Base-by-base conservation (phyloP, 2,888 invertebrate species). In the Apodemia hepburni region DNA sequence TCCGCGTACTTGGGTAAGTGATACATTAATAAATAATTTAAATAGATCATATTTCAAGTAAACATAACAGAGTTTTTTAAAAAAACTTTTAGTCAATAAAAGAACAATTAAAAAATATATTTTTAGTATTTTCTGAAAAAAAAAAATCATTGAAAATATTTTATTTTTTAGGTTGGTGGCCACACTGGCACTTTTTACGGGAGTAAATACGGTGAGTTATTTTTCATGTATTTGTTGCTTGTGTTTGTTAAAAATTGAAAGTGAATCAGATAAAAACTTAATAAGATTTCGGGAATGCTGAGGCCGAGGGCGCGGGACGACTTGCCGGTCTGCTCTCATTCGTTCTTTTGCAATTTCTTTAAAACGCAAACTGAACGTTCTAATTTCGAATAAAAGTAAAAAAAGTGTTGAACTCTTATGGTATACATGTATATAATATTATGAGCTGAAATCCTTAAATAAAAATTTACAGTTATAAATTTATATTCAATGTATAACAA, bases 1-100 rank as follows among this genome's bases (percentile, higher is more conserved):
- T 82, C 82, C 84, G 83, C 84, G 84, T 87, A 84, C 80, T 89
- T 75, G 87, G 88, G 90, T 90, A 83, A 89, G 85, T 54, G 51
- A 22, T 45, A 47, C n/a, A 60, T 12, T 35, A 29, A 18, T 22
- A 49, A 59, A 42, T 58, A 35, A 58, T 49, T 49, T 49, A 38
- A 60, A 17, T 22, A 47, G 18, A n/a, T 49, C 35, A 33, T 33
- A 8, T 27, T 60, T 8, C 33, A 51, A 54, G 35, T 59, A 42
- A 22, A 22, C 38, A 12, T 38, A 38, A 12, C 38, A 38, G 38
- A 38, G 38, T 38, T 12, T 11, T n/a, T 18, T 51, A 7, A 11
- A 22, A 27, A 8, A 11, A 12, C 12, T 38, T 3, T 27, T 47
- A 9, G 17, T 45, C 15, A n/a, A n/a, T 12, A 18, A 29, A 58